A percentile compares a stretch with the other conserved stretches of the same genome.
Evolutionary conservation across 2,888 invertebrate genomes (phyloP).

Genomic region (Phalera bucephala): DNA sequence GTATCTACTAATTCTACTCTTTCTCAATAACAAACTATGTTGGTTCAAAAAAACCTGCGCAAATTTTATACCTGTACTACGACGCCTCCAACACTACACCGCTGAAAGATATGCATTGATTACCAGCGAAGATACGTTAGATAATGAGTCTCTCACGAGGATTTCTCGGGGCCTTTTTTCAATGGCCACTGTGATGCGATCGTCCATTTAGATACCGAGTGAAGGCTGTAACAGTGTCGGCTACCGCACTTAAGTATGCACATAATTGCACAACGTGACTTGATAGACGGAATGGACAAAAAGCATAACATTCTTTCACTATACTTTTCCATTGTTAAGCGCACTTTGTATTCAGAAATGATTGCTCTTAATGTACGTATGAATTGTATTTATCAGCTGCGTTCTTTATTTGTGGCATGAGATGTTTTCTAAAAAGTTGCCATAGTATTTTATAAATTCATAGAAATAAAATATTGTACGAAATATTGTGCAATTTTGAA

Average conservation of each 20-base stretch:
- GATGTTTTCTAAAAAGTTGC: too few species aligned
- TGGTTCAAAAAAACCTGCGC: constrained; percentile 6
- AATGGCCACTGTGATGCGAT: constrained; percentile 4
- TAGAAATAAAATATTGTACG: too few species aligned
- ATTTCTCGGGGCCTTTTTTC: constrained; percentile 8
- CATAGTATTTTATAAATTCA: too few species aligned
- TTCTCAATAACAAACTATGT: neutral
- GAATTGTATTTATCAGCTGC: neutral
- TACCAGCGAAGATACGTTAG: constrained; percentile 3
- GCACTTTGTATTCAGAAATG: constrained; percentile 14
- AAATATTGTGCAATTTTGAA: too few species aligned
- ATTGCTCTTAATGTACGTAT: constrained; percentile 8
- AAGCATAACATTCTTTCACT: constrained; percentile 8
- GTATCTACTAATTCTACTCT: too few species aligned
- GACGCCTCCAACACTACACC: constrained; percentile 1
- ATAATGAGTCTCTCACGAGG: constrained; percentile 11
- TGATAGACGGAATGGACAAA: constrained; percentile 13
- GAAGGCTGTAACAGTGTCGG: constrained; percentile 5
- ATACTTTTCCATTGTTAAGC: constrained; percentile 9
- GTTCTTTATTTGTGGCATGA: too few species aligned
- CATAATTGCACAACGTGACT: constrained; percentile 13
- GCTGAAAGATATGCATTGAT: constrained; percentile 8
- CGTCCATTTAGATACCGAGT: constrained; percentile 10
- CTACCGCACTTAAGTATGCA: constrained; percentile 9
- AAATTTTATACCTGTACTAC: constrained; percentile 3